phyloP scores from a whole-genome alignment of 2,888 invertebrate species.

The Megaustenia siamemsis region DNA sequence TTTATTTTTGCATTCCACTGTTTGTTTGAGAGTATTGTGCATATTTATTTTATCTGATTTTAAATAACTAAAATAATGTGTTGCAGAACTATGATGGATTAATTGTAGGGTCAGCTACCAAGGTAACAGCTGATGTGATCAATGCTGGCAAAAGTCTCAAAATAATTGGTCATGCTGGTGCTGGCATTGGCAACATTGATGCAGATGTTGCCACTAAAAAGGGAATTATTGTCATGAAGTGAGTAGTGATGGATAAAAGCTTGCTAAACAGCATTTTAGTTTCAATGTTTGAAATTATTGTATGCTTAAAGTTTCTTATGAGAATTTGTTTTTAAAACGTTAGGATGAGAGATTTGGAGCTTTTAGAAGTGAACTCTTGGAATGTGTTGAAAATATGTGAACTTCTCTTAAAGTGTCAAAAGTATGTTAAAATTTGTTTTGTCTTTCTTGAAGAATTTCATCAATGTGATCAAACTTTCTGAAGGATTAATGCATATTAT shows the following conservation, averaged over 20 bases:
- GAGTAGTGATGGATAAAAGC: constrained; percentile 79
- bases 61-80: background rate
- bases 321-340: no score
- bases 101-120: constrained; percentile 95
- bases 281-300: background rate
- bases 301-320: background rate
- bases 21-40: no score
- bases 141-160: constrained; percentile 87
- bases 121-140: constrained; percentile 93
- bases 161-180: constrained; percentile 97
- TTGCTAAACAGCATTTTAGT: background rate
- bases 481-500: no score
- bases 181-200: constrained; percentile 98
- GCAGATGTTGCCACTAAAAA: constrained; percentile 89
- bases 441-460: no score
- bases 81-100: constrained; percentile 91
- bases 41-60: background rate
- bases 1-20: no score
- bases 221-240: constrained; percentile 96
- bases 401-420: no score
- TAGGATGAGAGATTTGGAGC: no score
- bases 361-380: no score
- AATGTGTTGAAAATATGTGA: no score
- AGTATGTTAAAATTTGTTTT: no score
- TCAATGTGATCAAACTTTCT: no score